Evolutionary conservation across 1,140 invertebrate species (phyloP), one percentile per base, ranked within the genome.

Genomic region (Yoshiicerus persimilis): DNA sequence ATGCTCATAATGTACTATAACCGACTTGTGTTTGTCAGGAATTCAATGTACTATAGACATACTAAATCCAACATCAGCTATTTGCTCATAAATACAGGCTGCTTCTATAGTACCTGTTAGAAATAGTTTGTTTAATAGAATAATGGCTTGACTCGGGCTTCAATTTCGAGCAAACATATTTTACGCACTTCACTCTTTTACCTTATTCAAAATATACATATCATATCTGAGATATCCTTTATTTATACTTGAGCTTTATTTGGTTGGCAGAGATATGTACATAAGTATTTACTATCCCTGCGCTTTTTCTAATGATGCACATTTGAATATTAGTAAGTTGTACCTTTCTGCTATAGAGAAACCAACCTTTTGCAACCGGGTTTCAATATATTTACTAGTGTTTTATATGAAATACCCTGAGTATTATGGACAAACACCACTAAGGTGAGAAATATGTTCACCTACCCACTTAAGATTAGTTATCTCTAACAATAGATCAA

Each of bases 131-230:
- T 9, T 47, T 47, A 47, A 20, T 56, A 16, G 20, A 16, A n/a
- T n/a, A n/a, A 23, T 84, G 25, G 13, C 47, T 86, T 66, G 41
- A 66, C 85, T 86, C 62, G 41, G 84, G 25, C 30, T 66, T 86
- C 85, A 34, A 86, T 86, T 86, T 86, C 36, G 47, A 56, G 47
- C 47, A 56, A 56, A 56, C n/a, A 56, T 56, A 56, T 56, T 56
- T 56, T 56, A 56, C 20, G n/a, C 47, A 56, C 47, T 56, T n/a
- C 47, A 56, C 47, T 56, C 47, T 56, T 47, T 47, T 47, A 20
- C 41, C n/a, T 56, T 16, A n/a, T 56, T 56, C 20, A 16, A 2
- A 56, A 20, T 11, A 56, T 56, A 41, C 39, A 41, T 41, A 41
- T 41, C 39, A 56, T 16, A n/a, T 56, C 47, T 56, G 20, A n/a